Percentiles rank a stretch among this genome's conserved stretches.
phyloP scores from a whole-genome alignment of 1,140 invertebrate genomes.

The Paraescarpia echinospica region DNA sequence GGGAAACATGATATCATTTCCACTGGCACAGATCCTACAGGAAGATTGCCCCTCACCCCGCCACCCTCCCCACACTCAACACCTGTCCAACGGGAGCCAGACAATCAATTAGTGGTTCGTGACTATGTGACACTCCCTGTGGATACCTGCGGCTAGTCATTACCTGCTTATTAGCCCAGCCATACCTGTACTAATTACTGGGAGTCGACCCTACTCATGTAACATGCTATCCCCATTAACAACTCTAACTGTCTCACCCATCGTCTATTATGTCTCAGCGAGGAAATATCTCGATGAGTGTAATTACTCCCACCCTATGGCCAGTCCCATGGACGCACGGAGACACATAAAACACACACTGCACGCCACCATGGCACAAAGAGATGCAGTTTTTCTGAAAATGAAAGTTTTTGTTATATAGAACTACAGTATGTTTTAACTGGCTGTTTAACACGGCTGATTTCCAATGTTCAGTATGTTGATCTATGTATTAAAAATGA shows the following conservation, averaged over 20 bases:
- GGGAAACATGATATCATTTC: too few relatives aligned
- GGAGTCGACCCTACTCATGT: not conserved
- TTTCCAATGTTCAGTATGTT: not conserved
- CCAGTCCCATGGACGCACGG: not conserved
- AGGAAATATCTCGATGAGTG: not conserved
- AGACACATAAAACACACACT: not conserved
- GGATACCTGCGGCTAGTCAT: not conserved
- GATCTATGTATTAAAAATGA: not conserved
- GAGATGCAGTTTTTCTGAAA: not conserved
- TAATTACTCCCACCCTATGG: not conserved
- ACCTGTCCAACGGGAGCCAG: not conserved
- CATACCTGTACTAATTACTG: slow-evolving; percentile 5
- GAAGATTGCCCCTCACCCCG: not conserved
- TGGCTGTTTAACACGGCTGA: not conserved
- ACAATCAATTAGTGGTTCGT: not conserved
- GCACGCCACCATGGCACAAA: not conserved
- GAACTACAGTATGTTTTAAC: not conserved
- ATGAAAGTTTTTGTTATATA: not conserved
- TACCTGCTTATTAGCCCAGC: not conserved
- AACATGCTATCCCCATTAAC: not conserved
- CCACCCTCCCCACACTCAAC: not conserved
- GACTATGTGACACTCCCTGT: not conserved
- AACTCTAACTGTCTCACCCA: not conserved
- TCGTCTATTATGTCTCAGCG: not conserved
- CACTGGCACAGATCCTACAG: too few relatives aligned